Conservation (phyloP, 2,888 invertebrate species). For the Cyaniris semiargus region DNA sequence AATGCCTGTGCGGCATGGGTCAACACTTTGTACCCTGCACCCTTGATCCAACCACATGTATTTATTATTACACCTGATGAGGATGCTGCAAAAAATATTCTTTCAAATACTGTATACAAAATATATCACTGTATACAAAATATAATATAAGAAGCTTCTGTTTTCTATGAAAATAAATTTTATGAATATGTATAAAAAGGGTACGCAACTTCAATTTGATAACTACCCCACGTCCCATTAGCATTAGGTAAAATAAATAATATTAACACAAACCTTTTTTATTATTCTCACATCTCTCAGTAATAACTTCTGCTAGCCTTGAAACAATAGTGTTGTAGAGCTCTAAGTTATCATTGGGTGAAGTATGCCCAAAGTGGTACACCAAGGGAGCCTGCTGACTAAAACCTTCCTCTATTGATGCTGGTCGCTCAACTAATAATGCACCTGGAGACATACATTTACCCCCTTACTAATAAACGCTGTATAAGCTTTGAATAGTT, state of each 20-base stretch:
- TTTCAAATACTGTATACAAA: too few relatives aligned
- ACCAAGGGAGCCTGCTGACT: slow-evolving; percentile 95
- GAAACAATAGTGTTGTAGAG: slow-evolving; percentile 92
- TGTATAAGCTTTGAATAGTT: too few relatives aligned
- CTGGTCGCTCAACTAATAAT: slow-evolving; percentile 93
- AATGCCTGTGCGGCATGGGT: slow-evolving; percentile 95
- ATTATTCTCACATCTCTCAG: slow-evolving; percentile 91
- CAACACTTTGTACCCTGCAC: slow-evolving; percentile 92
- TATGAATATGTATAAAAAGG: too few relatives aligned
- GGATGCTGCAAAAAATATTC: slow-evolving; percentile 79
- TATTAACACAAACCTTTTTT: slow-evolving; percentile 83
- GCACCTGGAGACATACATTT: slow-evolving; percentile 80
- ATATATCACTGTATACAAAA: too few relatives aligned
- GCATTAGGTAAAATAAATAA: too few relatives aligned
- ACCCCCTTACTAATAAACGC: too few relatives aligned
- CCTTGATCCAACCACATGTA: slow-evolving; percentile 98
- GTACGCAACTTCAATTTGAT: too few relatives aligned
- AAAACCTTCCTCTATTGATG: slow-evolving; percentile 97
- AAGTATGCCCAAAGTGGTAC: slow-evolving; percentile 95
- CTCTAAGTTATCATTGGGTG: slow-evolving; percentile 87
- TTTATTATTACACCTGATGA: slow-evolving; percentile 96
- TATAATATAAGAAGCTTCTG: too few relatives aligned
- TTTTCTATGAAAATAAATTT: too few relatives aligned
- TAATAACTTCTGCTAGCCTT: slow-evolving; percentile 91
- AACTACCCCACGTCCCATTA: too few relatives aligned